Evolutionary conservation across 2,797 vertebrate genomes (phyloP).

Genomic region (Megalops cyprinoides): DNA sequence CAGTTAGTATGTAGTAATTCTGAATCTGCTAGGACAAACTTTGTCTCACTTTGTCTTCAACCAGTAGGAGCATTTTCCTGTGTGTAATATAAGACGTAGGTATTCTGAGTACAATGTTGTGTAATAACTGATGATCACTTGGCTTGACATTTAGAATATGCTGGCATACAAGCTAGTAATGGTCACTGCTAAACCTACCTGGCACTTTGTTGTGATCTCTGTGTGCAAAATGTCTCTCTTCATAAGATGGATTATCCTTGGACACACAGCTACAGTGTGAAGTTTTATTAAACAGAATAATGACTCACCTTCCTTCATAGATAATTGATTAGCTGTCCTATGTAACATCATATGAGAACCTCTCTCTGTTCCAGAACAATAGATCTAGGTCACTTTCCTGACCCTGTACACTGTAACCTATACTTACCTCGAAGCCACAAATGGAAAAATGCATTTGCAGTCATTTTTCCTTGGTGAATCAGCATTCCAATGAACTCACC

Average conservation of each 20-base stretch:
- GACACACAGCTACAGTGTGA: not conserved
- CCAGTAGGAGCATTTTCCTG: not conserved
- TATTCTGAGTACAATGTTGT: not conserved
- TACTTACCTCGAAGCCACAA: not conserved
- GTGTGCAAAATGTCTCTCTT: not conserved
- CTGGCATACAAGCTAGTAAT: not conserved
- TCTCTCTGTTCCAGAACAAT: constrained; percentile 14
- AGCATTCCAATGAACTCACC: not conserved
- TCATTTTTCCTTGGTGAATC: constrained; percentile 11
- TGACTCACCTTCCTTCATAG: not conserved
- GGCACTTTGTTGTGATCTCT: not conserved
- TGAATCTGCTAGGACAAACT: too few species aligned
- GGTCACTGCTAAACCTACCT: not conserved
- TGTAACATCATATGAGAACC: constrained; percentile 32
- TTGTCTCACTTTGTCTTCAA: not conserved
- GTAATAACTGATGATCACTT: not conserved
- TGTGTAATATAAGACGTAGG: not conserved
- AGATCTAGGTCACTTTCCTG: constrained; percentile 15
- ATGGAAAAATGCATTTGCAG: constrained; percentile 11
- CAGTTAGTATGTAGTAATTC: too few species aligned
- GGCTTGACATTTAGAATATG: not conserved
- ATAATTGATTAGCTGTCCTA: constrained; percentile 28
- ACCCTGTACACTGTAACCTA: constrained; percentile 9
- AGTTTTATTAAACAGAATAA: constrained; percentile 13
- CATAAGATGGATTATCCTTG: not conserved